Evolutionary conservation across 2,797 vertebrate species (phyloP).

Genomic region (Cyclopterus lumpus): DNA sequence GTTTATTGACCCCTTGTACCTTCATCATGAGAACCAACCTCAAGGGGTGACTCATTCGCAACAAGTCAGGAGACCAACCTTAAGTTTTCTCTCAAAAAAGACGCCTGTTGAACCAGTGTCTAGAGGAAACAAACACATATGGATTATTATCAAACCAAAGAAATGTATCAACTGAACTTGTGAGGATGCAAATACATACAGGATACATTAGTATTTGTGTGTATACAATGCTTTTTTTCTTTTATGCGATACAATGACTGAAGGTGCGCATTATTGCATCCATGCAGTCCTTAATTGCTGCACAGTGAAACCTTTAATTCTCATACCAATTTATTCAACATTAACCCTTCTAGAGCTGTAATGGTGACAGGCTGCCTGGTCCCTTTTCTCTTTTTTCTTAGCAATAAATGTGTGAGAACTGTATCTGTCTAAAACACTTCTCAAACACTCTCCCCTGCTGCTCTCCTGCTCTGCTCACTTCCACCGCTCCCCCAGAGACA

Average conservation of each 20-base stretch:
- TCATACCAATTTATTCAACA: neutral
- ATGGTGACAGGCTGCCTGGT: no score
- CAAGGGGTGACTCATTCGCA: neutral
- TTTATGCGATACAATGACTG: neutral
- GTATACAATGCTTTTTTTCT: neutral
- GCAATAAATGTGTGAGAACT: no score
- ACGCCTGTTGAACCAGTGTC: neutral
- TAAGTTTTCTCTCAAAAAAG: neutral
- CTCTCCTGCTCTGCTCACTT: no score
- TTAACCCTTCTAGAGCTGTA: neutral
- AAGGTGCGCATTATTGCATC: constrained; percentile 9
- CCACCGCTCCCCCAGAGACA: no score
- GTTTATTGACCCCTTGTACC: neutral
- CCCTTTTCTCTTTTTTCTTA: no score
- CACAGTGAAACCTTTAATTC: constrained; percentile 5
- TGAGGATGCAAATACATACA: neutral
- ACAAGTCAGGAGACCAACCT: neutral
- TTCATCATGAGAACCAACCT: neutral
- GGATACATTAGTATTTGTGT: neutral
- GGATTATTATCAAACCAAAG: neutral
- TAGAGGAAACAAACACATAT: neutral
- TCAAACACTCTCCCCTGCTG: no score
- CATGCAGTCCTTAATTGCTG: constrained; percentile 25
- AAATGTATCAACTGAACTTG: neutral
- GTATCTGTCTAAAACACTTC: no score